Percentiles rank a stretch among this genome's conserved stretches.
These are phyloP conservation scores for Microdon myrmicae DNA, from an alignment of 2,888 invertebrate genomes.

Conservation along the genomic window DNA sequence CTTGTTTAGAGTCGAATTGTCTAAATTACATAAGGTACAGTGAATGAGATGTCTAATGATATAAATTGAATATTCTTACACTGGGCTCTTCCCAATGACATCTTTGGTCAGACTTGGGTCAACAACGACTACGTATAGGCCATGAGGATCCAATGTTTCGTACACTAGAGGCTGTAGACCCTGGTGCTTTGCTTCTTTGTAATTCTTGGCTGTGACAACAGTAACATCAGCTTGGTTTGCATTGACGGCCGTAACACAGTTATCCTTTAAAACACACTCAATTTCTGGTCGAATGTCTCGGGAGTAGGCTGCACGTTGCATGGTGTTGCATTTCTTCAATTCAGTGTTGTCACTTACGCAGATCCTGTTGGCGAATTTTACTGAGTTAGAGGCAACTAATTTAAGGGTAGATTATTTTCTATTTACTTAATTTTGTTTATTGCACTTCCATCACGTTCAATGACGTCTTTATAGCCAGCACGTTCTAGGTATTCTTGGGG, in stretches of 20 bases:
- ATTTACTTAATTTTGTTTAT: constrained; percentile 70
- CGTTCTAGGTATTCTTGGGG: constrained; percentile 73
- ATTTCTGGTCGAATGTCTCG: constrained; percentile 83
- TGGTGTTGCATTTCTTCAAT: constrained; percentile 77
- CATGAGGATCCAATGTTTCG: constrained; percentile 58
- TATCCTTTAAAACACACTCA: constrained; percentile 76
- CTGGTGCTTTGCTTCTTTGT: constrained; percentile 57
- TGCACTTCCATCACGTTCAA: constrained; percentile 78
- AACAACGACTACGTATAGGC: constrained; percentile 62
- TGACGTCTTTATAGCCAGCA: constrained; percentile 76
- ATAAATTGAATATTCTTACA: constrained; percentile 57
- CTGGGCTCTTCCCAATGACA: constrained; percentile 57
- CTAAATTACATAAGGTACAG: constrained; percentile 46
- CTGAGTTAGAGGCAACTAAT: too few species aligned
- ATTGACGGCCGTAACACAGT: constrained; percentile 62
- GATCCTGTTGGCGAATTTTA: constrained; percentile 68
- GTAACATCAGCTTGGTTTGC: constrained; percentile 60
- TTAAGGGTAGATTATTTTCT: constrained; percentile 9
- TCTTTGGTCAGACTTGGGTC: constrained; percentile 58
- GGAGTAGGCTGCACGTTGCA: constrained; percentile 79
- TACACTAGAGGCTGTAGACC: constrained; percentile 62
- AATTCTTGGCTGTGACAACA: constrained; percentile 54
- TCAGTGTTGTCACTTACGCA: constrained; percentile 77
- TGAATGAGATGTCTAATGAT: background rate
- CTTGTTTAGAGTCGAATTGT: constrained; percentile 58